Evolutionary conservation across 2,113 vertebrate species (phyloP), one percentile per base, ranked within the genome.

Genomic region (Chinchilla lanigera): DNA sequence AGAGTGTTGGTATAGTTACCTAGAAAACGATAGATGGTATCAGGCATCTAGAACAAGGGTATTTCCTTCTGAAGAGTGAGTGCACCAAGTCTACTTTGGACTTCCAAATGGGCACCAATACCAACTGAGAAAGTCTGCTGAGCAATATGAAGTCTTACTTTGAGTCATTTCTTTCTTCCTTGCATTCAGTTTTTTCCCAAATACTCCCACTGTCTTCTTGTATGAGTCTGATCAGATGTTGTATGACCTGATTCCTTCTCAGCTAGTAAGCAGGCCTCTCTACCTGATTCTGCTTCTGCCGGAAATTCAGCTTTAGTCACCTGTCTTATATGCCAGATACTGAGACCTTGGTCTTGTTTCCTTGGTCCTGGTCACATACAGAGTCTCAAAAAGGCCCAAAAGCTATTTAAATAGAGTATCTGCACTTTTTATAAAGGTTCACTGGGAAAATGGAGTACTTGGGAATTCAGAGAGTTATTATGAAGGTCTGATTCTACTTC

Each of bases 361-460:
- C 41, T 63, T 90, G 22, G 41, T 75, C 10, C 35, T 93, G 44
- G 50, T 47, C 44, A 84, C 5, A 38, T 14, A 63, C 41, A 75
- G 30, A 52, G 1, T 52, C 54, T 92, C 44, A 58, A 56, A 88
- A 88, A 12, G 14, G 73, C 61, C 14, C 50, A 88, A 52, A 93
- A 65, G 47, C 80, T 84, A 77, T 83, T 91, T 38, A 41, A 91
- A 78, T 52, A 77, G 19, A 65, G 30, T 58, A 50, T 65, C 65
- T 96, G 81, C 38, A 56, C 75, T 89, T 71, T 92, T 96, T 97
- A 86, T 83, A 80, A 94, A 61, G n/a, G 3, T 69, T 95, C 69
- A 47, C 35, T 95, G 58, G 95, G 69, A 87, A 93, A 95, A 95
- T 86, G 78, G 47, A 96, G 50, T 82, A 81, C 84, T 97, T 90